These are phyloP conservation scores for Leucoptera coffeella DNA, from an alignment of 2,888 invertebrate genomes.

Conservation along the genomic window DNA sequence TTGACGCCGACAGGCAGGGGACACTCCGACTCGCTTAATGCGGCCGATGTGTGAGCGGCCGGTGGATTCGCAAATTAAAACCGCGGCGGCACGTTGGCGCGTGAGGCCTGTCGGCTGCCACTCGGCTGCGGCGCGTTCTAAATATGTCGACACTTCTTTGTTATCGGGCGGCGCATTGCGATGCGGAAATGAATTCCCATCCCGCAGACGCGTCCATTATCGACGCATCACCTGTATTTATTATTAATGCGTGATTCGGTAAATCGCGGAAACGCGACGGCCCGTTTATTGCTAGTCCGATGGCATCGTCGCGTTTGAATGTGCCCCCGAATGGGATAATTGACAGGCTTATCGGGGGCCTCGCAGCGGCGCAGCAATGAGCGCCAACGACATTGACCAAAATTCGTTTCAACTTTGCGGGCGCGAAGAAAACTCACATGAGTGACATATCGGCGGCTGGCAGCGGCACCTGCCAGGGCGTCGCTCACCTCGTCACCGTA, in stretches of 20 bases:
- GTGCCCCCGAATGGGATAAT: too few species aligned
- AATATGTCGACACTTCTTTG: conserved; percentile 52
- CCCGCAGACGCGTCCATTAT: conserved; percentile 37
- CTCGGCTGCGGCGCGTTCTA: conserved; percentile 53
- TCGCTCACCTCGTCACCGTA: conserved; percentile 21
- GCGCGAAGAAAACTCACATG: conserved; percentile 29
- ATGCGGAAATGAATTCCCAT: conserved; percentile 50
- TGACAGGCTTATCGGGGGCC: neutral
- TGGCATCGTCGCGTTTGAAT: too few species aligned
- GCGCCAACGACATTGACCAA: too few species aligned
- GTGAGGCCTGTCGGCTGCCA: conserved; percentile 17
- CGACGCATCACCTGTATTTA: conserved; percentile 31
- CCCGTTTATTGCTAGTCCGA: too few species aligned
- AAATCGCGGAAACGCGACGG: too few species aligned
- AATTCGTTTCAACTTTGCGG: too few species aligned
- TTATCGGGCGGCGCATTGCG: conserved; percentile 40
- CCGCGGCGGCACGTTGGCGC: conserved; percentile 34
- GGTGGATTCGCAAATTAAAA: conserved; percentile 51
- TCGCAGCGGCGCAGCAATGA: too few species aligned
- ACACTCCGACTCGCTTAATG: too few species aligned
- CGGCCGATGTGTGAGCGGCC: too few species aligned
- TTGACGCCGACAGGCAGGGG: too few species aligned
- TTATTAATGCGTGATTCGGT: conserved; percentile 12
- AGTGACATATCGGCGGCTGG: conserved; percentile 34
- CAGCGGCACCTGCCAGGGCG: conserved; percentile 21